Conservation (phyloP, 2,888 invertebrate species). For the Vannuccia rotundouncinata region DNA sequence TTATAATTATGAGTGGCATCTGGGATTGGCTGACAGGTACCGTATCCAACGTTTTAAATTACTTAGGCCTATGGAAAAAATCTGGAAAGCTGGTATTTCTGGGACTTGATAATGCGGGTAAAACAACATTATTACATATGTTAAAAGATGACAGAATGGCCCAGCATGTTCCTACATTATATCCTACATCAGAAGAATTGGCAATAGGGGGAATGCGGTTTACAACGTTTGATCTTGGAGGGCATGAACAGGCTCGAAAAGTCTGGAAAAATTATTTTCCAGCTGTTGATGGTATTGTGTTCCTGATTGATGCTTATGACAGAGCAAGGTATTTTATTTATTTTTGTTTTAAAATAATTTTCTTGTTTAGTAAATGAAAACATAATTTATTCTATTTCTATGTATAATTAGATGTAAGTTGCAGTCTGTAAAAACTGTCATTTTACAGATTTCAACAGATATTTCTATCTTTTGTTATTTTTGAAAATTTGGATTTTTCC, state of each 20-base stretch:
- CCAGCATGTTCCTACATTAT: constrained; percentile 97
- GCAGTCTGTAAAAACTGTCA: too few relatives aligned
- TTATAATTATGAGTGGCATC: constrained; percentile 39
- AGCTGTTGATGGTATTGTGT: constrained; percentile 97
- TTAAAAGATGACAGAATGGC: constrained; percentile 99
- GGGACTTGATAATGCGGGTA: constrained; percentile 98
- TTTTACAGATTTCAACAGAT: too few relatives aligned
- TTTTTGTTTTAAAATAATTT: too few relatives aligned
- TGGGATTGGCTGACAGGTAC: constrained; percentile 37
- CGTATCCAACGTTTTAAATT: constrained; percentile 31
- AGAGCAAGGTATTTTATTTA: constrained; percentile 70
- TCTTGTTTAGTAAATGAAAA: too few relatives aligned
- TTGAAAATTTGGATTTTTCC: too few relatives aligned
- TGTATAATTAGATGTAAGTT: too few relatives aligned
- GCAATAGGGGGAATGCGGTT: constrained; percentile 98
- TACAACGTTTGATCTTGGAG: constrained; percentile 98
- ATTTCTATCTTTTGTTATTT: too few relatives aligned
- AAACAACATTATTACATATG: constrained; percentile 98
- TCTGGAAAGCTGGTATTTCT: constrained; percentile 96
- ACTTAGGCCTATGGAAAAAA: constrained; percentile 92
- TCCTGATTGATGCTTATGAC: constrained; percentile 92
- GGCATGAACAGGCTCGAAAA: constrained; percentile 78
- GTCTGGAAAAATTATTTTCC: constrained; percentile 99
- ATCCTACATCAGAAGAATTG: constrained; percentile 99
- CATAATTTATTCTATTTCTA: too few relatives aligned